Conservation (phyloP, 2,888 invertebrate genomes). For the Morpho deidamia region DNA sequence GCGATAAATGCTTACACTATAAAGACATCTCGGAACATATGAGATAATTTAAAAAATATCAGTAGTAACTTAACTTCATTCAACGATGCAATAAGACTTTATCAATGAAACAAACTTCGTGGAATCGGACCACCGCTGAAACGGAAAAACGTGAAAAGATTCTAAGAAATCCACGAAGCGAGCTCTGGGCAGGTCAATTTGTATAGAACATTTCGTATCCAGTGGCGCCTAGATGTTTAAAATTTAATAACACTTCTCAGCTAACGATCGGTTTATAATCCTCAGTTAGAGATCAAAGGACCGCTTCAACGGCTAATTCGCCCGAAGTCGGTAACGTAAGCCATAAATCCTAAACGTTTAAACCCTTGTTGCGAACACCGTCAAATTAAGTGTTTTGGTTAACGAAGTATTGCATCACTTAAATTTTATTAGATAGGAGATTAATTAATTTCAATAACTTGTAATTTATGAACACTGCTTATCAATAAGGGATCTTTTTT, state of each 20-base stretch:
- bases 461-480: too few species aligned
- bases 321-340: slow-evolving; percentile 29
- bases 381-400: slow-evolving; percentile 10
- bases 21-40: too few species aligned
- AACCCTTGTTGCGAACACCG: slow-evolving; percentile 11
- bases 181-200: slow-evolving; percentile 24
- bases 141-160: slow-evolving; percentile 36
- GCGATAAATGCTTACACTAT: too few species aligned
- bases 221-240: slow-evolving; percentile 57
- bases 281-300: slow-evolving; percentile 39
- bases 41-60: not conserved
- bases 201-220: slow-evolving; percentile 48
- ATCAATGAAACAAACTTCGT: slow-evolving; percentile 27
- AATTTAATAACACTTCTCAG: slow-evolving; percentile 32
- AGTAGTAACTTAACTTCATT: slow-evolving; percentile 5
- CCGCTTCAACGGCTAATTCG: slow-evolving; percentile 34
- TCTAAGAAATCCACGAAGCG: slow-evolving; percentile 21
- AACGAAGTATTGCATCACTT: not conserved
- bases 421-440: not conserved
- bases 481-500: not conserved
- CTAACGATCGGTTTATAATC: slow-evolving; percentile 53
- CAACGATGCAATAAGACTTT: slow-evolving; percentile 11
- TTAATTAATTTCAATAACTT: not conserved
- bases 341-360: slow-evolving; percentile 27
- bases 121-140: slow-evolving; percentile 36